Evolutionary conservation across 2,113 vertebrate species (phyloP).

Genomic region (Menura novaehollandiae): DNA sequence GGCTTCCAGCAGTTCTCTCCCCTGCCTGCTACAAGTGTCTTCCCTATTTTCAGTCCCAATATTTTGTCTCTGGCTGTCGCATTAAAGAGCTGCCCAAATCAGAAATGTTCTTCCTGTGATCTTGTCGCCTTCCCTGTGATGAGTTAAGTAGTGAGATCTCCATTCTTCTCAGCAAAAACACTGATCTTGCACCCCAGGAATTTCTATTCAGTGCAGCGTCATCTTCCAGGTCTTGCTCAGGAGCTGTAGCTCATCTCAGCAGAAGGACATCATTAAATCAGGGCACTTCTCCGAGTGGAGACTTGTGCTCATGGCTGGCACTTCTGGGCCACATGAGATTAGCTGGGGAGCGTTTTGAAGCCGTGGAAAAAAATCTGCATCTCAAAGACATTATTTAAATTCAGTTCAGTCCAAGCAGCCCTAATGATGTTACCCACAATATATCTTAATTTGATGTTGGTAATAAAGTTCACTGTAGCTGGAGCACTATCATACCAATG

Average conservation of each 20-base stretch:
- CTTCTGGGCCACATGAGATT: not conserved
- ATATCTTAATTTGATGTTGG: slow-evolving; percentile 68
- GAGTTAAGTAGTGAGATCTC: not conserved
- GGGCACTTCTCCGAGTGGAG: not conserved
- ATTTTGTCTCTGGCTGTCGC: not conserved
- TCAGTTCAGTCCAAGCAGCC: slow-evolving; percentile 35
- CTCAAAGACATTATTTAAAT: slow-evolving; percentile 59
- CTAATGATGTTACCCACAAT: slow-evolving; percentile 56
- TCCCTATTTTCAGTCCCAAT: not conserved
- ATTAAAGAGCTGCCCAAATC: not conserved
- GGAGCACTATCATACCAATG: not conserved
- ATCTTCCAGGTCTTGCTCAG: not conserved
- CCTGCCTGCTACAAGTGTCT: not conserved
- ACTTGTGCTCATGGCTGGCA: not conserved
- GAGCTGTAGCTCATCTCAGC: not conserved
- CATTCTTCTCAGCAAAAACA: not conserved
- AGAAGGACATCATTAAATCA: not conserved
- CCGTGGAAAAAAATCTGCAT: not conserved
- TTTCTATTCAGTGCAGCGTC: not conserved
- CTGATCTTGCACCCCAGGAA: not conserved
- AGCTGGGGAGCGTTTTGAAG: not conserved
- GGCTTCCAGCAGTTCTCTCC: not conserved
- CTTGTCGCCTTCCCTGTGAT: not conserved
- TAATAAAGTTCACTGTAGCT: slow-evolving; percentile 58
- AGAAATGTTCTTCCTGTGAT: not conserved